Conservation (phyloP, 2,113 vertebrate genomes). For the Bufo bufo region DNA sequence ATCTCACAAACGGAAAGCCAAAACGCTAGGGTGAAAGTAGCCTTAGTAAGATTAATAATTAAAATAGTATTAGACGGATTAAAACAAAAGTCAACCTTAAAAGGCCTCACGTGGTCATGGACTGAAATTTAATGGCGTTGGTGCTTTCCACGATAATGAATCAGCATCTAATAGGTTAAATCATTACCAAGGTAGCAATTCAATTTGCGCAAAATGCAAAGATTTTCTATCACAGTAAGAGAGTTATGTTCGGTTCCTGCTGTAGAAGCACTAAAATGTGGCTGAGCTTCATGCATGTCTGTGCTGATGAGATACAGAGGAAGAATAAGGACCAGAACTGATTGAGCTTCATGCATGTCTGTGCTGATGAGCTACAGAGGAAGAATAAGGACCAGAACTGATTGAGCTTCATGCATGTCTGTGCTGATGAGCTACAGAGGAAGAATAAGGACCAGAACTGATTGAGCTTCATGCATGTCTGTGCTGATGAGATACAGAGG, state of each 20-base stretch:
- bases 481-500: no score
- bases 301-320: background rate
- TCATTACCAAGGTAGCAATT: conserved; percentile 10
- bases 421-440: no score
- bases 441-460: no score
- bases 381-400: no score
- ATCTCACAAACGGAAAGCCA: no score
- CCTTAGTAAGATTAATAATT: no score
- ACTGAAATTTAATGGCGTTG: background rate
- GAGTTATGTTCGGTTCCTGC: conserved; percentile 30
- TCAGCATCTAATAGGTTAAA: conserved; percentile 6
- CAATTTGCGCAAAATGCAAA: conserved; percentile 23
- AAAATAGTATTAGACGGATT: no score
- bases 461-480: no score
- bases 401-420: no score
- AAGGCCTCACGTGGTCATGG: background rate
- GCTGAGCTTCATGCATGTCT: background rate
- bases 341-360: no score
- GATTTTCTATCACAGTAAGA: conserved; percentile 27
- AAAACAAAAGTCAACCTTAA: background rate
- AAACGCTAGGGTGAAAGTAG: no score
- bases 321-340: background rate
- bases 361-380: no score
- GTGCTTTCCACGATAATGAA: background rate
- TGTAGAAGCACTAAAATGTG: conserved; percentile 2